Base-by-base conservation (phyloP, 2,113 vertebrate genomes). In the Rallus limicola region DNA sequence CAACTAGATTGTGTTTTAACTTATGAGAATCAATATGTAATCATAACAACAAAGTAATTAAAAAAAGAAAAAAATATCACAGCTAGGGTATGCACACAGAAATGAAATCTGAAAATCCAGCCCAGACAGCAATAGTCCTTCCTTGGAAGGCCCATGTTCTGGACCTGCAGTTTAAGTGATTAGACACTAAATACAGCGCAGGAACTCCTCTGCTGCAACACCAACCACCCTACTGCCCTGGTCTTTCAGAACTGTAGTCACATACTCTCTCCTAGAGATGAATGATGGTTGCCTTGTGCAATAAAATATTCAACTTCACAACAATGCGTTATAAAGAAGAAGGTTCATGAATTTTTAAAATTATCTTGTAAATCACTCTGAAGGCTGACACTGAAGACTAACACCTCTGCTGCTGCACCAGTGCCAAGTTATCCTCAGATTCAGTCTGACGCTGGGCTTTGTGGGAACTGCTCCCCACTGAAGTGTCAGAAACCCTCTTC, bases 291-390 rank as follows among this genome's bases (percentile, higher is more conserved):
- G 97, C 96, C 95, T 90, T 26, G 74, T 81, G 76, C 42, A 83
- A 96, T 97, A 96, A 97, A 97, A 97, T 97, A 97, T 97, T 98
- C 96, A 97, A 91, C 96, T 96, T 92, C 94, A 91, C 96, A 96
- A 96, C 86, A 95, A 75, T 11, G 56, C 88, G 97, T 96, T 94
- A 92, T 86, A 93, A 96, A 96, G 96, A 95, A 95, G 96, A 53
- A 71, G 86, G 92, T 42, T 98, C 97, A 97, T 97, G 96, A 97
- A 97, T 98, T 98, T 98, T 97, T 90, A 82, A 96, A 98, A 95
- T 94, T 93, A 97, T 97, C 98, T 97, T 95, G 97, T 98, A 98
- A 97, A 97, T 97, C 97, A 98, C 28, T 65, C 82, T 95, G 97
- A 93, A 97, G 95, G 94, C 97, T 97, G 97, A 95, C 97, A 96